phyloP scores from a whole-genome alignment of 2,888 invertebrate species.

The Orchesellides sinensis region DNA sequence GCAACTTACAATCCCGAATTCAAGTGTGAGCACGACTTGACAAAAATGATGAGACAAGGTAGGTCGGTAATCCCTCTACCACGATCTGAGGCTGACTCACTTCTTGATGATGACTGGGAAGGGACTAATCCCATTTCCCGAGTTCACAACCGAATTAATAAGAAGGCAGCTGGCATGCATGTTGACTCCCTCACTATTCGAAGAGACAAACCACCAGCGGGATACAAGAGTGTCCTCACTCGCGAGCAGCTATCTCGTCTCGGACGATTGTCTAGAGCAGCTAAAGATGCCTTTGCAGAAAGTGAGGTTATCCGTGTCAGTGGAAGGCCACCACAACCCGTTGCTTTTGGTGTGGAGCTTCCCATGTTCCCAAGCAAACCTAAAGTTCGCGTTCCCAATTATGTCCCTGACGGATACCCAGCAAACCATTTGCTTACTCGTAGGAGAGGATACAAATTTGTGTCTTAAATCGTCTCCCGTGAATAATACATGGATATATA shows the following conservation, averaged over 20 bases:
- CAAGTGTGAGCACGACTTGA: constrained; percentile 56
- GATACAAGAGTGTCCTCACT: constrained; percentile 5
- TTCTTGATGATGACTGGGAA: constrained; percentile 64
- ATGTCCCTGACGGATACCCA: constrained; percentile 56
- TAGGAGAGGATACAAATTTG: constrained; percentile 56
- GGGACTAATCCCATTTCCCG: constrained; percentile 56
- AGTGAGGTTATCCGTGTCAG: constrained; percentile 10
- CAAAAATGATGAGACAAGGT: constrained; percentile 56
- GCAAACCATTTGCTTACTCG: constrained; percentile 60
- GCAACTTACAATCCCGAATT: constrained; percentile 52
- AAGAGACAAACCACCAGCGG: constrained; percentile 27
- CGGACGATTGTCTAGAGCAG: constrained; percentile 42
- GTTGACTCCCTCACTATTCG: constrained; percentile 39
- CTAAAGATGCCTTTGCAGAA: constrained; percentile 26
- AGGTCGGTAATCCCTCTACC: constrained; percentile 44
- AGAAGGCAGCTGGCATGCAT: constrained; percentile 60
- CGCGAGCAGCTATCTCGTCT: constrained; percentile 25
- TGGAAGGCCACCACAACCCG: constrained; percentile 21
- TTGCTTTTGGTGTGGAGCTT: constrained; percentile 31
- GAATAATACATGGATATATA: background rate
- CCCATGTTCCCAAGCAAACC: constrained; percentile 24
- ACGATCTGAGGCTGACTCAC: constrained; percentile 23
- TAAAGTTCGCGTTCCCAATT: constrained; percentile 50
- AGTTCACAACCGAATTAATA: constrained; percentile 66
- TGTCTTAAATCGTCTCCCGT: constrained; percentile 27